phyloP scores from a whole-genome alignment of 2,888 invertebrate species.

The Cheilosia vernalis region DNA sequence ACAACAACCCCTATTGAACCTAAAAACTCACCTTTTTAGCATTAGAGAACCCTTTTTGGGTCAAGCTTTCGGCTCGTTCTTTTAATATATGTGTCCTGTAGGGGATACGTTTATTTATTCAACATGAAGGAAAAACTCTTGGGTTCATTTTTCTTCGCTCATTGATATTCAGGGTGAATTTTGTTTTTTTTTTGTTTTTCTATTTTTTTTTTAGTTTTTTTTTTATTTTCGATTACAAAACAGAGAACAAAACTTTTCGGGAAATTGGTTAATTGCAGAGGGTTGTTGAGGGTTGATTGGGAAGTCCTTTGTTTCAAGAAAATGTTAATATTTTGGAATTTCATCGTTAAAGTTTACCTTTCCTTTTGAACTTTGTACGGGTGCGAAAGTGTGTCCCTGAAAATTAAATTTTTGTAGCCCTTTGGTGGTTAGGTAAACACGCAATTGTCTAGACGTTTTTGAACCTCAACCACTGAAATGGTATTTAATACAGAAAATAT shows the following conservation, averaged over 20 bases:
- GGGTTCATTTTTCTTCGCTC: conserved; percentile 3
- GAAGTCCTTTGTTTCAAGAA: conserved; percentile 39
- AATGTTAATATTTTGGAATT: conserved; percentile 8
- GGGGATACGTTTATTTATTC: background rate
- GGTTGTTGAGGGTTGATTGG: conserved; percentile 39
- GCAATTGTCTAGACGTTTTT: too few species aligned
- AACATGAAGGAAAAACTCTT: background rate
- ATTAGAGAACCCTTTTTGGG: background rate
- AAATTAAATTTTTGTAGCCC: background rate
- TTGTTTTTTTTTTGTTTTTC: conserved; percentile 5
- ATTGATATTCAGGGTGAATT: conserved; percentile 37
- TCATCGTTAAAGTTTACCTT: background rate
- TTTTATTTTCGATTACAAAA: conserved; percentile 6
- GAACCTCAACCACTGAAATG: too few species aligned
- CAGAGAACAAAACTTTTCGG: conserved; percentile 13
- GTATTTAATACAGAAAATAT: too few species aligned
- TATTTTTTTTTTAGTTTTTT: background rate
- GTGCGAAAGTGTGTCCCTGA: background rate
- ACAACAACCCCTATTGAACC: background rate
- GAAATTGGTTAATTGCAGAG: conserved; percentile 54
- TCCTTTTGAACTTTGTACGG: background rate
- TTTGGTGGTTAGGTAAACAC: too few species aligned
- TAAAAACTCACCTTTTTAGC: background rate
- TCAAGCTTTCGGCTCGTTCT: background rate
- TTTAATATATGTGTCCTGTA: background rate